Percentiles rank a stretch among this genome's conserved stretches.
Conservation (phyloP, 2,888 invertebrate genomes). For the Meta bourneti region DNA sequence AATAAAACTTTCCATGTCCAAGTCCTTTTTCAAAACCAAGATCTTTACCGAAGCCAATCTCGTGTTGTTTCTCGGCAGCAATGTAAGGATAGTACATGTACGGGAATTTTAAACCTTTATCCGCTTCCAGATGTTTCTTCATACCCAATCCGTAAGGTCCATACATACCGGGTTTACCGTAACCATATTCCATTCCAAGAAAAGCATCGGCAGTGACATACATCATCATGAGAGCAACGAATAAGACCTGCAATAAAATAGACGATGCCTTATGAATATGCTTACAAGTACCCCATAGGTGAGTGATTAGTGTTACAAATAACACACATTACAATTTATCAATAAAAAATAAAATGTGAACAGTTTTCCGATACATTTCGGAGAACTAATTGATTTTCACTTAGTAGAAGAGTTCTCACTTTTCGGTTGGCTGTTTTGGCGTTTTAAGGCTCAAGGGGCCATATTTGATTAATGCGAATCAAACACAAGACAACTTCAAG, state of each 20-base stretch:
- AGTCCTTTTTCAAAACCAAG: background rate
- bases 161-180: background rate
- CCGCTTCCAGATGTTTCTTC: slow-evolving; percentile 4
- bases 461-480: no score
- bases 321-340: no score
- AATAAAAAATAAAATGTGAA: no score
- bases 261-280: no score
- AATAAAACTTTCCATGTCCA: slow-evolving; percentile 10
- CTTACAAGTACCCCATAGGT: no score
- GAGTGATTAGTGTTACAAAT: no score
- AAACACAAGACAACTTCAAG: no score
- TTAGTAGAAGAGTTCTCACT: no score
- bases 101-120: background rate
- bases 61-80: background rate
- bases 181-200: slow-evolving; percentile 20
- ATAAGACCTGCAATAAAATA: background rate
- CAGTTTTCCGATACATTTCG: no score
- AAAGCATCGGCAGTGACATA: background rate
- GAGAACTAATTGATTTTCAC: no score
- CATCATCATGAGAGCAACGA: background rate
- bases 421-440: no score
- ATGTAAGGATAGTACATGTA: slow-evolving; percentile 10
- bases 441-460: no score
- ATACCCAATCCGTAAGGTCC: background rate
- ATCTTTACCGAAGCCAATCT: background rate